These are phyloP conservation scores for Apus apus DNA, from an alignment of 2,113 vertebrate genomes.

Conservation along the genomic window DNA sequence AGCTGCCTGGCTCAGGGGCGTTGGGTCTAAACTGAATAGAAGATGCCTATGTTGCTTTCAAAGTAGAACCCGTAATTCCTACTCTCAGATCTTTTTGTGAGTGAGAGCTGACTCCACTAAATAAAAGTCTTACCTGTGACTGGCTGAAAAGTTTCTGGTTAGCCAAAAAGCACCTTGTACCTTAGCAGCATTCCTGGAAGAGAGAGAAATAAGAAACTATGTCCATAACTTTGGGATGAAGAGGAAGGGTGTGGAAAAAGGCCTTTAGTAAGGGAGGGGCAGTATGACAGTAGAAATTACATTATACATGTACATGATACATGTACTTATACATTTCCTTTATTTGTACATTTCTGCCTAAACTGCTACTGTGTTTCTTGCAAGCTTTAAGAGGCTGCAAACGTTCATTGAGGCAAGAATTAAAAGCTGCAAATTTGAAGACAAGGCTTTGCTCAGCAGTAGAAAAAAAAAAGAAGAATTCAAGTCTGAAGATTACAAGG, in stretches of 20 bases:
- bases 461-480: constrained; percentile 32
- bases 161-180: background rate
- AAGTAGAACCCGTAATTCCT: background rate
- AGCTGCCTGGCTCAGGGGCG: background rate
- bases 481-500: constrained; percentile 13
- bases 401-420: background rate
- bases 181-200: background rate
- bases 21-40: background rate
- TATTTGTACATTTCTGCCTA: background rate
- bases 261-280: background rate
- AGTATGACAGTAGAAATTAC: background rate
- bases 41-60: background rate
- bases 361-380: background rate
- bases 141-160: background rate
- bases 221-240: background rate
- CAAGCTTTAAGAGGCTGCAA: background rate
- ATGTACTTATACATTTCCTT: too few species aligned
- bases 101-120: background rate
- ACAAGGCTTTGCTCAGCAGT: background rate
- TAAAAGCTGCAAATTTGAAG: constrained; percentile 28
- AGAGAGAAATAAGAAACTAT: background rate
- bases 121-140: background rate
- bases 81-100: background rate
- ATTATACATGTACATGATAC: background rate
- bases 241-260: background rate